Base-by-base conservation (phyloP, 2,888 invertebrate genomes). In the Luperina testacea region DNA sequence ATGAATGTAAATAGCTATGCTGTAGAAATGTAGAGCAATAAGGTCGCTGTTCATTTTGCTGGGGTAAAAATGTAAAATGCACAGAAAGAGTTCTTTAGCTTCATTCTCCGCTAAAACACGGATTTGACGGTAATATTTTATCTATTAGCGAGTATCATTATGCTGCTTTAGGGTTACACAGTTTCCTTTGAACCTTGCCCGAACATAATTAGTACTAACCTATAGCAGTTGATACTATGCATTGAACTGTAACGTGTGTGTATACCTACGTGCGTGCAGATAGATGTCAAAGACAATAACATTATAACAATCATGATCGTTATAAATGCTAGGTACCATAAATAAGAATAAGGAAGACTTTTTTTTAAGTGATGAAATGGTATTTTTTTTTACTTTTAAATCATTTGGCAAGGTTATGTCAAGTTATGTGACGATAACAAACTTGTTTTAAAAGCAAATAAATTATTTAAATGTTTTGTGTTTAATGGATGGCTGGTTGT, bases 301-400 rank as follows among this genome's bases (percentile, higher is more conserved):
- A 38, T 45, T 45, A 45, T 45, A 45, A 3, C 11, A 38, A 38
- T 6, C 38, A 45, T 79, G 65, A 77, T 75, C 51, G 38, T 73
- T 78, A 80, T 73, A 75, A 78, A 84, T 79, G 72, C 65, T 77
- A 38, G 38, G 38, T 5, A 74, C 77, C 80, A 81, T 83, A 78
- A 81, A 81, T 77, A 78, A 77, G 64, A 81, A 75, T 71, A 75
- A 74, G 80, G 87, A 87, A 84, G 76, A 70, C 53, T 75, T 77
- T 61, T 81, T 72, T 61, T 17, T 17, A 64, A 27, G 11, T 69
- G 45, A 69, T 20, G 59, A 27, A 48, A 24, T 20, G 13, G 53
- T 68, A n/a, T 70, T 78, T 76, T 59, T 61, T 48, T 32, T n/a
- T 20, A 45, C 0, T 48, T 48, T 53, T 42, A n/a, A 67, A 63